Percentiles rank a stretch among this genome's conserved stretches.
These are phyloP conservation scores for Fabriciana adippe DNA, from an alignment of 2,888 invertebrate species.

Conservation along the genomic window DNA sequence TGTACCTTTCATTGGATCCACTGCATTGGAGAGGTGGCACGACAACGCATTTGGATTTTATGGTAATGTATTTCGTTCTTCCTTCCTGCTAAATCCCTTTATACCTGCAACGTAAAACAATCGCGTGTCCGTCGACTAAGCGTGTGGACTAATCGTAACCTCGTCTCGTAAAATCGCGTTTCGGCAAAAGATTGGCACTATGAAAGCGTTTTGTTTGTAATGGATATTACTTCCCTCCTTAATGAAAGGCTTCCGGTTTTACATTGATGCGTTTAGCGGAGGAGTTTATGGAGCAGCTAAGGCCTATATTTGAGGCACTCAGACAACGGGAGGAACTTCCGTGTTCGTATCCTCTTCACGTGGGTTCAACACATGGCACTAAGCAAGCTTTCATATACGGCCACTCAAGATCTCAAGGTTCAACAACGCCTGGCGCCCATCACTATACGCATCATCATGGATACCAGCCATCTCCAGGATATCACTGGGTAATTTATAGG, in stretches of 20 bases:
- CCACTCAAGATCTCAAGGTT: constrained; percentile 84
- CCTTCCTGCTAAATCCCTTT: constrained; percentile 72
- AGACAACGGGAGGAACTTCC: constrained; percentile 95
- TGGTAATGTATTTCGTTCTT: constrained; percentile 78
- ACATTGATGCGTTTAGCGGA: constrained; percentile 87
- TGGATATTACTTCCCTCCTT: constrained; percentile 59
- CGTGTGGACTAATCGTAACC: constrained; percentile 73
- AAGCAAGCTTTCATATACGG: constrained; percentile 83
- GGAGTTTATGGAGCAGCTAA: constrained; percentile 97
- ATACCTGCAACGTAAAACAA: constrained; percentile 55
- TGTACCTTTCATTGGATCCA: constrained; percentile 71
- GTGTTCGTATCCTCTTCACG: constrained; percentile 94
- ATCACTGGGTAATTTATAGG: constrained; percentile 87
- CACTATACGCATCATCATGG: constrained; percentile 85
- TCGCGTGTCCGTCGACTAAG: constrained; percentile 65
- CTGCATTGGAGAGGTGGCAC: constrained; percentile 82
- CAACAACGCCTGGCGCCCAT: constrained; percentile 84
- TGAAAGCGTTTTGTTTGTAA: constrained; percentile 63
- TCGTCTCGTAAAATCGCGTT: constrained; percentile 63
- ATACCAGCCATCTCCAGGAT: constrained; percentile 88
- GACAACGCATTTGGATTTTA: constrained; percentile 72
- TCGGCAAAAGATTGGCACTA: constrained; percentile 77
- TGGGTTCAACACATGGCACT: constrained; percentile 86
- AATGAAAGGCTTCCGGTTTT: constrained; percentile 74
- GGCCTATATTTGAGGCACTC: constrained; percentile 97